Percentiles rank a stretch among this genome's conserved stretches.
Conservation (phyloP, 2,888 invertebrate genomes). For the Pyrrhia umbra region DNA sequence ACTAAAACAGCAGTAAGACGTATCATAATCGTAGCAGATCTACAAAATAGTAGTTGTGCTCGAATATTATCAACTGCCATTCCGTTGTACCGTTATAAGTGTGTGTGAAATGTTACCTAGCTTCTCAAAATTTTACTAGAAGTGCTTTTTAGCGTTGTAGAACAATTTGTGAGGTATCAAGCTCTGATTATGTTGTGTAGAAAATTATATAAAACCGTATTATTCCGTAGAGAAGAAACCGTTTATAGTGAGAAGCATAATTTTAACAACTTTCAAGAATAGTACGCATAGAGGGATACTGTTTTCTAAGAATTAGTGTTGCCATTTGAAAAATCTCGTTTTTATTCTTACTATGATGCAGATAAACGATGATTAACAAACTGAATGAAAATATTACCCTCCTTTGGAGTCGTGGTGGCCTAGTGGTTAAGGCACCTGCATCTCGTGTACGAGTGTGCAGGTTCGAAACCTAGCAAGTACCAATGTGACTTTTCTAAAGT, state of each 20-base stretch:
- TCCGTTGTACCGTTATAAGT: constrained; percentile 4
- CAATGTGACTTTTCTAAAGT: no score
- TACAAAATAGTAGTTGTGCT: constrained; percentile 16
- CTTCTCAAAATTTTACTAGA: constrained; percentile 1
- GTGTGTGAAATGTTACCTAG: neutral
- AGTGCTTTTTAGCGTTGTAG: neutral
- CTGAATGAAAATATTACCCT: no score
- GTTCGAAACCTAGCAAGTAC: no score
- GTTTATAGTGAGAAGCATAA: neutral
- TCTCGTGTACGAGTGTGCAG: no score
- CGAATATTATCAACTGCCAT: constrained; percentile 10
- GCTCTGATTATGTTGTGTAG: neutral
- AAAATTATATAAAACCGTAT: neutral
- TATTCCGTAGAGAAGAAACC: neutral
- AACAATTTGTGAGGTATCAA: neutral
- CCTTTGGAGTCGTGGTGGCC: no score
- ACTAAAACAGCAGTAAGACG: neutral
- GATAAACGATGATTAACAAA: no score
- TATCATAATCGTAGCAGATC: neutral
- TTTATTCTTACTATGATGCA: no score
- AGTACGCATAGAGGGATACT: no score
- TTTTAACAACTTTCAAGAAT: neutral
- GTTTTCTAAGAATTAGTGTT: neutral
- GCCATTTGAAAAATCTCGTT: neutral
- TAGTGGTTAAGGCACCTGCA: no score